Conservation (phyloP, 2,113 vertebrate genomes). For the Petrocephalus zakoni region DNA sequence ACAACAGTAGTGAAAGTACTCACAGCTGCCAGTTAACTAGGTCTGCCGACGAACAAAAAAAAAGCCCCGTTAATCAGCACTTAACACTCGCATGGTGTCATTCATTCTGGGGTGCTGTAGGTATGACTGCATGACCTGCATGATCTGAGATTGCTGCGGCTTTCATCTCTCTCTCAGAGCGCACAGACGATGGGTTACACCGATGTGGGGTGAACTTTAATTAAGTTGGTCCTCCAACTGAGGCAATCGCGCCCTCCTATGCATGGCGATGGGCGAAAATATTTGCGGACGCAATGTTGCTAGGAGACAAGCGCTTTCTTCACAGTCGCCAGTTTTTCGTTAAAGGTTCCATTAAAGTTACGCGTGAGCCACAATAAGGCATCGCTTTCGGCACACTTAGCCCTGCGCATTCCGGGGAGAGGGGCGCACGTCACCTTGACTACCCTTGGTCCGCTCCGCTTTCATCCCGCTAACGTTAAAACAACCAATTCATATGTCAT, state of each 20-base stretch:
- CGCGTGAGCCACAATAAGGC: conserved; percentile 45
- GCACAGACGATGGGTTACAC: neutral
- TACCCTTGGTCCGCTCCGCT: conserved; percentile 85
- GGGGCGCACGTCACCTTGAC: conserved; percentile 72
- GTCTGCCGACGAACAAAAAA: neutral
- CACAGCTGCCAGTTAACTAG: neutral
- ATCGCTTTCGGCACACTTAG: conserved; percentile 38
- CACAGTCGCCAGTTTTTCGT: neutral
- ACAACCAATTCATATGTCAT: neutral
- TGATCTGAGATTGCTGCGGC: neutral
- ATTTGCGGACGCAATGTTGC: neutral
- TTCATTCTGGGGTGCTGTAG: neutral
- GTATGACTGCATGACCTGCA: neutral
- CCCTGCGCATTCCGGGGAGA: conserved; percentile 29
- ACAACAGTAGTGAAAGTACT: neutral
- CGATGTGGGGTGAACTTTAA: neutral
- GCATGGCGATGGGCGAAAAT: neutral
- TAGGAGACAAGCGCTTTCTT: neutral
- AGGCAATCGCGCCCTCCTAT: neutral
- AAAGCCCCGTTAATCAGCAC: neutral
- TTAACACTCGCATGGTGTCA: neutral
- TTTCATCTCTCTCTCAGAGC: neutral
- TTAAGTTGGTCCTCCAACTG: neutral
- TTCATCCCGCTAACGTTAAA: conserved; percentile 69
- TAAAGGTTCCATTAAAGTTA: neutral